phyloP scores from a whole-genome alignment of 1,140 invertebrate species.

The Manduca sexta region DNA sequence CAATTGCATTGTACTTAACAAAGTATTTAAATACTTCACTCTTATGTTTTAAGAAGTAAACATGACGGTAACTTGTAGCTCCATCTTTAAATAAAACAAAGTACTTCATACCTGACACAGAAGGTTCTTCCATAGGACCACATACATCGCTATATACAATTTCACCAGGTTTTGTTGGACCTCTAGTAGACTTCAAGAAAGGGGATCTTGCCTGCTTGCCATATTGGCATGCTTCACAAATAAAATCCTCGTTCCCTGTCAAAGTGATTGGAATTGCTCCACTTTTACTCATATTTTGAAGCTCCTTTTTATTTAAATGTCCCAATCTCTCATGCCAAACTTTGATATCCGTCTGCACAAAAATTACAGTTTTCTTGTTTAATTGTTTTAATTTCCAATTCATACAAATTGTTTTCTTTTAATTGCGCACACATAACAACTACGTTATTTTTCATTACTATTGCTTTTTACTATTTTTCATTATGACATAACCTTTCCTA shows the following conservation, averaged over 20 bases:
- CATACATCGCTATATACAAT: conserved; percentile 25
- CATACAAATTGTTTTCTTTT: too few relatives aligned
- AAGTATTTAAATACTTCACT: conserved; percentile 9
- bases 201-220: conserved; percentile 15
- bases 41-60: conserved; percentile 16
- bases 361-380: conserved; percentile 11
- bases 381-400: too few relatives aligned
- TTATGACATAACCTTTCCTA: conserved; percentile 11
- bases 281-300: conserved; percentile 23
- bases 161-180: conserved; percentile 14
- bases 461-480: conserved; percentile 9
- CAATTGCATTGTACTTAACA: conserved; percentile 19
- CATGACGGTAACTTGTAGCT: conserved; percentile 11
- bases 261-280: conserved; percentile 10
- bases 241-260: conserved; percentile 12
- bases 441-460: conserved; percentile 8
- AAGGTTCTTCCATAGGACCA: conserved; percentile 10
- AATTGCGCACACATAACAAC: too few relatives aligned
- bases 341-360: conserved; percentile 18
- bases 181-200: conserved; percentile 16
- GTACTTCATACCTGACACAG: conserved; percentile 14
- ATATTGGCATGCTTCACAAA: conserved; percentile 25
- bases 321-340: conserved; percentile 22
- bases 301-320: too few relatives aligned
- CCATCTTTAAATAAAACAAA: conserved; percentile 20